These are phyloP conservation scores for Clivina fossor DNA, from an alignment of 2,888 invertebrate genomes.

Conservation along the genomic window DNA sequence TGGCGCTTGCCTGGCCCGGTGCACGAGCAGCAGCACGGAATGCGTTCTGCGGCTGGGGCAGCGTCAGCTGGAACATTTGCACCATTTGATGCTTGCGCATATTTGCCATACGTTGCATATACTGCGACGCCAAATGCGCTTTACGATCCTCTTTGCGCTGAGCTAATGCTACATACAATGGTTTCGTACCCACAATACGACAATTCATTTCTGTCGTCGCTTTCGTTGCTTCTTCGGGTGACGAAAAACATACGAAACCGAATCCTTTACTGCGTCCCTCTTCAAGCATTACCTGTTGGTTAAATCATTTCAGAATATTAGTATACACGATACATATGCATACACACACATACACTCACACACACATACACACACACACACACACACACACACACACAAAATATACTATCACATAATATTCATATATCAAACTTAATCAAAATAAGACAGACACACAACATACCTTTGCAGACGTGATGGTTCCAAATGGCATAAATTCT, in stretches of 20 bases:
- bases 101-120: conserved; percentile 95
- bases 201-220: conserved; percentile 99
- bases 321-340: not conserved
- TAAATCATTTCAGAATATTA: conserved; percentile 18
- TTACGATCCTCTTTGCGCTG: conserved; percentile 99
- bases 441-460: conserved; percentile 31
- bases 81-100: conserved; percentile 94
- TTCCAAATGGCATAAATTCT: conserved; percentile 94
- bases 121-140: conserved; percentile 96
- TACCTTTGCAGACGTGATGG: conserved; percentile 97
- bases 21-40: conserved; percentile 51
- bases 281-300: conserved; percentile 94
- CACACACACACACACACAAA: conserved; percentile 10
- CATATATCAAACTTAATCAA: not conserved
- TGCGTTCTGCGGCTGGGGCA: conserved; percentile 65
- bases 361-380: no score
- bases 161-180: conserved; percentile 96
- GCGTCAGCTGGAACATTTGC: conserved; percentile 81
- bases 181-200: conserved; percentile 94
- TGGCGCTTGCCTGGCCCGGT: conserved; percentile 59
- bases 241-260: conserved; percentile 98
- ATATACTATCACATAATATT: conserved; percentile 17
- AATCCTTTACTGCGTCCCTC: conserved; percentile 95
- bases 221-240: conserved; percentile 97
- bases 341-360: no score